Conservation (phyloP, 1,140 invertebrate species). For the Daktulosphaira vitifoliae region DNA sequence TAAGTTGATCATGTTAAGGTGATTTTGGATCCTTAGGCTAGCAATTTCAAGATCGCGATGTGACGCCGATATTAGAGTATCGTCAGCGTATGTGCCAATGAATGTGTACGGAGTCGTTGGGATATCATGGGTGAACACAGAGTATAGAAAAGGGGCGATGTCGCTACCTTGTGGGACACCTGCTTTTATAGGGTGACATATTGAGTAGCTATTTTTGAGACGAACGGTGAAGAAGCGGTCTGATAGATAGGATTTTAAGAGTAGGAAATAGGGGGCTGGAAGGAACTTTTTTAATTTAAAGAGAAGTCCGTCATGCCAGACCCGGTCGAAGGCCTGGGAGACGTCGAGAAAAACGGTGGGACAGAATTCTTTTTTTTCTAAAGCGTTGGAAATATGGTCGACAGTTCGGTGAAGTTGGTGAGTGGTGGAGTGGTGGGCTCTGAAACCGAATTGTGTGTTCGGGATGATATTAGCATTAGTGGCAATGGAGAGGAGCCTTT, state of each 20-base stretch:
- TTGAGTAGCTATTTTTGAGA: not conserved
- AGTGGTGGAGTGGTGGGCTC: constrained; percentile 18
- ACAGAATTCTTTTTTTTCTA: constrained; percentile 35
- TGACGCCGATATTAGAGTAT: constrained; percentile 27
- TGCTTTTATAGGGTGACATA: not conserved
- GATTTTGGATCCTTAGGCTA: not conserved
- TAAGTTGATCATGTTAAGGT: not conserved
- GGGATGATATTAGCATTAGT: constrained; percentile 30
- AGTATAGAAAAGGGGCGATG: constrained; percentile 20
- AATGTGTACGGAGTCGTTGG: constrained; percentile 20
- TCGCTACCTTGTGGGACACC: constrained; percentile 23
- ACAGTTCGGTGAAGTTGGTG: constrained; percentile 17
- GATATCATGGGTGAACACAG: constrained; percentile 8
- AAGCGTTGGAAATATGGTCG: not conserved
- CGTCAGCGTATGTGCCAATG: constrained; percentile 28
- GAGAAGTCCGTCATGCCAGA: constrained; percentile 39
- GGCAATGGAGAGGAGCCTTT: constrained; percentile 27
- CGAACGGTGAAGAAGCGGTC: constrained; percentile 25
- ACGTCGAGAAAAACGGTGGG: constrained; percentile 41
- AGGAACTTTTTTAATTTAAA: constrained; percentile 12
- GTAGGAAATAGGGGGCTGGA: not conserved
- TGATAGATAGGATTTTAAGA: constrained; percentile 26
- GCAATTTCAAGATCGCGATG: not conserved
- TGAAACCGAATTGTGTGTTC: constrained; percentile 31
- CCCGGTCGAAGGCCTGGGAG: constrained; percentile 13